phyloP scores from a whole-genome alignment of 1,140 invertebrate genomes.

The Trypoxylus dichotomus region DNA sequence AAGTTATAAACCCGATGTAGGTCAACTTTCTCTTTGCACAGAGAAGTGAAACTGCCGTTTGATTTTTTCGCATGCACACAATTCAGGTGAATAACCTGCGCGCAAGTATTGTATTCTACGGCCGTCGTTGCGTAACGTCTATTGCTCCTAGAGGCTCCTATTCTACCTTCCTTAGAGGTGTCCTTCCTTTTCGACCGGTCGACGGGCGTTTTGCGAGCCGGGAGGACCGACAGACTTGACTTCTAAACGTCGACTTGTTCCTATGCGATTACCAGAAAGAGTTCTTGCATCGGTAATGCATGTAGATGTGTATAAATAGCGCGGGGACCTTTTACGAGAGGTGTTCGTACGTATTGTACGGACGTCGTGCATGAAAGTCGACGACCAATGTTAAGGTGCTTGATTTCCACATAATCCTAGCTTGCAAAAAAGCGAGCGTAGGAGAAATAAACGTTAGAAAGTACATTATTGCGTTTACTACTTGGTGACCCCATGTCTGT shows the following conservation, averaged over 20 bases:
- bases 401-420: neutral
- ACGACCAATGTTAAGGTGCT: neutral
- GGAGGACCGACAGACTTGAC: no score
- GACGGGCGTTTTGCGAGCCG: no score
- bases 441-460: no score
- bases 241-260: neutral
- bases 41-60: constrained; percentile 52
- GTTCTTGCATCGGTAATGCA: neutral
- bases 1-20: constrained; percentile 45
- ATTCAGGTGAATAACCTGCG: constrained; percentile 51
- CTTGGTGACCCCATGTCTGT: no score
- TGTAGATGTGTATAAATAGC: neutral
- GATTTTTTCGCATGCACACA: constrained; percentile 50
- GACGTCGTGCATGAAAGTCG: neutral
- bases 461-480: no score
- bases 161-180: constrained; percentile 22
- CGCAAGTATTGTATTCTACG: constrained; percentile 39
- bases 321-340: neutral
- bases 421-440: neutral
- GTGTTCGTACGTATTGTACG: neutral
- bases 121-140: constrained; percentile 47
- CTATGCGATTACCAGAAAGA: neutral
- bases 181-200: constrained; percentile 42
- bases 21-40: constrained; percentile 51
- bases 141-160: constrained; percentile 7